Evolutionary conservation across 2,888 invertebrate species (phyloP).

Genomic region (Sesia apiformis): DNA sequence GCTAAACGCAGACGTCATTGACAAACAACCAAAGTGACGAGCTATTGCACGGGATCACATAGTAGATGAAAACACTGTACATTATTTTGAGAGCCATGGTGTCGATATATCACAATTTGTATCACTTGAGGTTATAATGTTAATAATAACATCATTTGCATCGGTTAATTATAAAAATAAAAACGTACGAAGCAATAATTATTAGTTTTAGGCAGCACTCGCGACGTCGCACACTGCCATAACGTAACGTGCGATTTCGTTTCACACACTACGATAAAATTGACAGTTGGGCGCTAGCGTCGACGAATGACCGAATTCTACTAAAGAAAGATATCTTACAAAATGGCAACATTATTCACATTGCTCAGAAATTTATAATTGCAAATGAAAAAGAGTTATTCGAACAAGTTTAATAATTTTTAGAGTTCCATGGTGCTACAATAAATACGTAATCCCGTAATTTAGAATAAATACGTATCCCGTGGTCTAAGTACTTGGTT

Average conservation of each 20-base stretch:
- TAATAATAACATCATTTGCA: conserved; percentile 58
- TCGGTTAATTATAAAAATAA: conserved; percentile 68
- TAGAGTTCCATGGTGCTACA: too few relatives aligned
- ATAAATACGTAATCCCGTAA: too few relatives aligned
- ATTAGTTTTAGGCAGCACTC: conserved; percentile 50
- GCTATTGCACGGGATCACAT: conserved; percentile 68
- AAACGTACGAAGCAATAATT: conserved; percentile 71
- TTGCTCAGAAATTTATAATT: too few relatives aligned
- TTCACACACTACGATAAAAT: conserved; percentile 38
- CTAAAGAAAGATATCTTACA: too few relatives aligned
- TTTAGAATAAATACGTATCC: too few relatives aligned
- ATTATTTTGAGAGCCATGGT: conserved; percentile 53
- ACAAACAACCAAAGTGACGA: conserved; percentile 73
- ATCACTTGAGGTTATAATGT: conserved; percentile 63
- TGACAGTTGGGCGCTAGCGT: conserved; percentile 38
- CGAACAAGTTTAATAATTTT: too few relatives aligned
- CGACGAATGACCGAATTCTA: conserved; percentile 20
- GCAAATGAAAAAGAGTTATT: too few relatives aligned
- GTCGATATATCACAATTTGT: conserved; percentile 64
- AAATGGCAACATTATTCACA: too few relatives aligned
- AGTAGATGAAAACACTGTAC: conserved; percentile 61
- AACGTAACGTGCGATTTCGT: conserved; percentile 64
- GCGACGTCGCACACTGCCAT: conserved; percentile 70
- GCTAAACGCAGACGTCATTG: conserved; percentile 75
- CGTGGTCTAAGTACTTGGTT: too few relatives aligned